Evolutionary conservation across 2,113 vertebrate species (phyloP).

Genomic region (Micronycteris hirsuta): DNA sequence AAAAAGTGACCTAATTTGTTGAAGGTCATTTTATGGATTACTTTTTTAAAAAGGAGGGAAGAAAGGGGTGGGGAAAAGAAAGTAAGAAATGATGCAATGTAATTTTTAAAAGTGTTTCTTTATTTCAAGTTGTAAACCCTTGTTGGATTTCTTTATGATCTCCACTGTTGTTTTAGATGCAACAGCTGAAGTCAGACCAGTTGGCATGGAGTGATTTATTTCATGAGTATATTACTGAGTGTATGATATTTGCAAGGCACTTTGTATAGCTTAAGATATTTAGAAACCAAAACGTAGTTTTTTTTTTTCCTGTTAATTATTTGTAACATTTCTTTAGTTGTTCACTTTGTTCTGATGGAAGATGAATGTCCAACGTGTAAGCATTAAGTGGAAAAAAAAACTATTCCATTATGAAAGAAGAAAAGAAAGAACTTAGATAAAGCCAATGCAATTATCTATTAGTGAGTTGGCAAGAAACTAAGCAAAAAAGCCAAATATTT

Average conservation of each 20-base stretch:
- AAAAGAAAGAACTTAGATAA: not conserved
- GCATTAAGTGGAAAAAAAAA: not conserved
- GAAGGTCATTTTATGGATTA: not conserved
- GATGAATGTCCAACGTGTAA: not conserved
- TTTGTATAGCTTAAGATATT: not conserved
- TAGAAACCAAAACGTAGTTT: not conserved
- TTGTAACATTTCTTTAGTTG: not conserved
- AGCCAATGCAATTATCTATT: not conserved
- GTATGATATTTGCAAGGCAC: not conserved
- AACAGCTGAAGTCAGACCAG: not conserved
- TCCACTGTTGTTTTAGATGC: not conserved
- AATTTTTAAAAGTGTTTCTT: not conserved
- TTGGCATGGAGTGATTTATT: not conserved
- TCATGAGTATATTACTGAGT: not conserved
- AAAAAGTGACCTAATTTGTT: not conserved
- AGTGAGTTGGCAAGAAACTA: constrained; percentile 3
- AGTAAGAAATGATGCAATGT: not conserved
- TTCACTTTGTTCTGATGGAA: not conserved
- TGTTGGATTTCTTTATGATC: not conserved
- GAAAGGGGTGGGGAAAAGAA: not conserved
- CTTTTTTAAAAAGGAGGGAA: not conserved
- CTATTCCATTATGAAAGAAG: not conserved
- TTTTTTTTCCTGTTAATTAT: not conserved
- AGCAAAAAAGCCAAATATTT: not conserved
- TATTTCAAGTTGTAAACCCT: not conserved